A percentile compares a stretch with the other conserved stretches of the same genome.
These are phyloP conservation scores for Copidosoma floridanum DNA, from an alignment of 1,140 invertebrate species.

Conservation along the genomic window DNA sequence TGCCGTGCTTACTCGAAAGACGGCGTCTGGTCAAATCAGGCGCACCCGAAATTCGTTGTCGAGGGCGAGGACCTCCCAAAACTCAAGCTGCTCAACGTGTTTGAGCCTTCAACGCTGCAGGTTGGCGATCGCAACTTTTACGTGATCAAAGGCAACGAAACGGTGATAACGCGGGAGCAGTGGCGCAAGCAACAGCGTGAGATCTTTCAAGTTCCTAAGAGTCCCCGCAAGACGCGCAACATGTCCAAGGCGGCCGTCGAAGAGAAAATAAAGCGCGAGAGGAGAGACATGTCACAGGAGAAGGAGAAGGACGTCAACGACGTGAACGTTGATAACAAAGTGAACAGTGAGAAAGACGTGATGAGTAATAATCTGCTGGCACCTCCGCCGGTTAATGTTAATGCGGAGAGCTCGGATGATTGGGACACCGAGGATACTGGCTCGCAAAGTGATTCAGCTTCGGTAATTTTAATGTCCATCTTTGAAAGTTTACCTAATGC, in stretches of 20 bases:
- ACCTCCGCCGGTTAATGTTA: conserved; percentile 38
- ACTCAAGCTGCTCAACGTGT: conserved; percentile 78
- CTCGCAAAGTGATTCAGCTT: conserved; percentile 50
- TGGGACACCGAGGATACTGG: conserved; percentile 56
- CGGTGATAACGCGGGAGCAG: conserved; percentile 59
- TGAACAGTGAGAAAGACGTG: conserved; percentile 32
- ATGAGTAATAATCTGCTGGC: conserved; percentile 36
- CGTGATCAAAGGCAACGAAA: conserved; percentile 61
- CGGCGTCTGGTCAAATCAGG: conserved; percentile 58
- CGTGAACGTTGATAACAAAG: conserved; percentile 35
- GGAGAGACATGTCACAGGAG: conserved; percentile 31
- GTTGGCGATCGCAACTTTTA: conserved; percentile 81
- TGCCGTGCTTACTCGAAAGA: conserved; percentile 72
- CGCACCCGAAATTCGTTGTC: conserved; percentile 69
- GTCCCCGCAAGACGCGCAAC: conserved; percentile 45
- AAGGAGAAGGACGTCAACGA: conserved; percentile 31
- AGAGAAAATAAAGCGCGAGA: conserved; percentile 35
- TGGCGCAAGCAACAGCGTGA: conserved; percentile 59
- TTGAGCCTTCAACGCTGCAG: conserved; percentile 85
- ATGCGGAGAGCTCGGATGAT: conserved; percentile 52
- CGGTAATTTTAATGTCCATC: conserved; percentile 34
- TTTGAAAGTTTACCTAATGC: background rate
- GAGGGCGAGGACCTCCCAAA: conserved; percentile 75
- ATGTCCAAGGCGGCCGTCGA: conserved; percentile 39
- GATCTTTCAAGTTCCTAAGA: conserved; percentile 52